Evolutionary conservation across 2,888 invertebrate genomes (phyloP), one percentile per base, ranked within the genome.

Genomic region (Dryococelus australis): DNA sequence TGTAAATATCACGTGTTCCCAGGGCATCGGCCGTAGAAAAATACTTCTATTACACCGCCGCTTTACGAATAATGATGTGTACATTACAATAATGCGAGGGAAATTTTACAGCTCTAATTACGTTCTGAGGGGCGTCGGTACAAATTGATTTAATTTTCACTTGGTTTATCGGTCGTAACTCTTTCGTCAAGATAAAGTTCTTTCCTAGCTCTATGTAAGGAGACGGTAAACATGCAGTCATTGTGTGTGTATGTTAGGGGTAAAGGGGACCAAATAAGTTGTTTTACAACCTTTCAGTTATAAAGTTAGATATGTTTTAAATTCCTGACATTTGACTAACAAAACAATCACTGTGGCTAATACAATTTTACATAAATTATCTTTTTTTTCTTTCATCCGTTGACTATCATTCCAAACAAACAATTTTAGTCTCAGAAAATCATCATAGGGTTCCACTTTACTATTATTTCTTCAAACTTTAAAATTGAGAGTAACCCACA

Each of bases 61-160:
- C 24, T 65, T 65, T 51, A 8, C 65, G n/a, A n/a, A 65, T 65
- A 65, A 65, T 65, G 24, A 65, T 65, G n/a, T 65, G 65, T 65
- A n/a, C 65, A 65, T 65, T 65, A 65, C 65, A 65, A 65, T 65
- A 65, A 65, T 65, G 65, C 65, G 65, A 65, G 65, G 65, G 65
- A 65, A 65, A 65, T 65, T 65, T n/a, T 65, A 8, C 65, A n/a
- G 65, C 65, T 65, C 65, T 65, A 65, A 65, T 65, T 65, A 65
- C 65, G n/a, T 65, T 65, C 16, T 16, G 65, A 65, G 65, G 8
- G 65, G 65, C n/a, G 65, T 65, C 65, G 65, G 24, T 8, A 24
- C 65, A 65, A 65, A 65, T 65, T 65, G 65, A 65, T 65, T 65
- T 65, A 65, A 65, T 65, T n/a, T 65, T 65, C 65, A 24, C 65